Evolutionary conservation across 2,113 vertebrate species (phyloP).

Genomic region (Hippotragus niger): DNA sequence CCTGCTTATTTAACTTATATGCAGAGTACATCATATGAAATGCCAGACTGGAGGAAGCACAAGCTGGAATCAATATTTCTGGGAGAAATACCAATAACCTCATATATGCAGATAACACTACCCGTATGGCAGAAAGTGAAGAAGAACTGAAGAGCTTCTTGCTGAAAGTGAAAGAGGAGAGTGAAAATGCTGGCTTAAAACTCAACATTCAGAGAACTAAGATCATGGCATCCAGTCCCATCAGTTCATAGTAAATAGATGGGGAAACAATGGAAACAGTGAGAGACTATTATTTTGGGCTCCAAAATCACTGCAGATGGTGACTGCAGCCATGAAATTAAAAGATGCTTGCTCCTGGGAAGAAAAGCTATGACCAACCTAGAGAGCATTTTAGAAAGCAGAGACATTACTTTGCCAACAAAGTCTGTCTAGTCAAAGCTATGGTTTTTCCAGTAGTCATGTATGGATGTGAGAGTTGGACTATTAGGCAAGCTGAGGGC

Average conservation of each 20-base stretch:
- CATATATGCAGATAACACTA: neutral
- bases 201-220: neutral
- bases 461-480: neutral
- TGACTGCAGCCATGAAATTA: neutral
- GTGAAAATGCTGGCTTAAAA: neutral
- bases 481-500: neutral
- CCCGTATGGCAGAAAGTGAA: neutral
- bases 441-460: neutral
- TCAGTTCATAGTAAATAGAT: neutral
- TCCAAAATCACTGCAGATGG: neutral
- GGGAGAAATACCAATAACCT: neutral
- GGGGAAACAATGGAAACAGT: neutral
- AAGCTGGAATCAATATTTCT: neutral
- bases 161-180: neutral
- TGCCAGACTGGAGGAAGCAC: neutral
- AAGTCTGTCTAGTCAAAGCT: neutral
- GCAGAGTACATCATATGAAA: neutral
- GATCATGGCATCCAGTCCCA: neutral
- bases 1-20: neutral
- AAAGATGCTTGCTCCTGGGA: neutral
- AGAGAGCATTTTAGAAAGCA: neutral
- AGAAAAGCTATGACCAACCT: neutral
- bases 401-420: neutral
- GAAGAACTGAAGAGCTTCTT: neutral
- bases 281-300: neutral